A percentile compares a stretch with the other conserved stretches of the same genome.
These are phyloP conservation scores for Esox niger DNA, from an alignment of 2,113 vertebrate species.

Conservation along the genomic window DNA sequence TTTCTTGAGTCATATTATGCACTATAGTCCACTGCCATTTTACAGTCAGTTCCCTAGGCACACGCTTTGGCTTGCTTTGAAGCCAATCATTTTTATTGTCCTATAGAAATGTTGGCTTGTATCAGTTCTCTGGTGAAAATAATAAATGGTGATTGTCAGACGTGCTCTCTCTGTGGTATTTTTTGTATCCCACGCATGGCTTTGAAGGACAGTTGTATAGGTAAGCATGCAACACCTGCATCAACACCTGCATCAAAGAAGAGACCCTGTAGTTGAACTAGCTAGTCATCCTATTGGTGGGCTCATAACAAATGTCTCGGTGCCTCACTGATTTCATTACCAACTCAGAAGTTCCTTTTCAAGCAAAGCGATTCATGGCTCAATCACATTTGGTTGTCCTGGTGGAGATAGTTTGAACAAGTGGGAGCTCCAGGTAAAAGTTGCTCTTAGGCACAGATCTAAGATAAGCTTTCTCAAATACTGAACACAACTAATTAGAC, in stretches of 20 bases:
- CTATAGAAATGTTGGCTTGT: constrained; percentile 63
- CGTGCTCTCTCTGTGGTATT: constrained; percentile 66
- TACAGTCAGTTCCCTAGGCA: constrained; percentile 46
- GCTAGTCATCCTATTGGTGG: constrained; percentile 16
- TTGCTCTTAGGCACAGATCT: constrained; percentile 22
- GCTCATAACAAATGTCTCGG: constrained; percentile 10
- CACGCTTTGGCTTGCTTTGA: constrained; percentile 42
- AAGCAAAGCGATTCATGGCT: constrained; percentile 48
- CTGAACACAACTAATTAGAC: constrained; percentile 17
- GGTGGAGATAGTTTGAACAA: constrained; percentile 33
- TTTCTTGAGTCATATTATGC: constrained; percentile 22
- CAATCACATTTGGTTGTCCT: constrained; percentile 51
- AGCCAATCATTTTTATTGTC: constrained; percentile 52
- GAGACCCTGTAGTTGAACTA: constrained; percentile 35
- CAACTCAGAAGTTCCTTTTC: constrained; percentile 11
- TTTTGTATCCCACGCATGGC: constrained; percentile 68
- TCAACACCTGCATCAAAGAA: constrained; percentile 54
- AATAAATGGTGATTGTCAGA: constrained; percentile 74
- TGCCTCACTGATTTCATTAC: constrained; percentile 28
- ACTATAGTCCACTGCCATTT: constrained; percentile 48
- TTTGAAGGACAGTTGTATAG: constrained; percentile 68
- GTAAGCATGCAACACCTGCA: constrained; percentile 61
- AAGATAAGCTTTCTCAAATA: constrained; percentile 31
- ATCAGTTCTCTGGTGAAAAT: constrained; percentile 52
- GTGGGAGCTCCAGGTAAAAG: constrained; percentile 5